phyloP scores from a whole-genome alignment of 30 jellyfish, hydroid and myxozoan genomes.

The Morbakka virulenta region DNA sequence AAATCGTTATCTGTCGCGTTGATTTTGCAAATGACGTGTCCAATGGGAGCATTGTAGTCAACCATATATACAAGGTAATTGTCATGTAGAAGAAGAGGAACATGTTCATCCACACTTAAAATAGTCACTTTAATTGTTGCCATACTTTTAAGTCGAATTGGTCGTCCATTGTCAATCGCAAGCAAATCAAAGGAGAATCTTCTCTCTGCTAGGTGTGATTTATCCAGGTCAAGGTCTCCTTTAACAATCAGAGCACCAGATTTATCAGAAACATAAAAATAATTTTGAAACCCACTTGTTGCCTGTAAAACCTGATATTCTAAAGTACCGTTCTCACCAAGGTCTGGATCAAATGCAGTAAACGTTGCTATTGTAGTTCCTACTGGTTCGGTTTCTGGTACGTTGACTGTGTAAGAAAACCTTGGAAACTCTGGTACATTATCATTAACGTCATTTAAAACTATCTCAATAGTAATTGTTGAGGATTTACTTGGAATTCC shows the following conservation, averaged over 20 bases:
- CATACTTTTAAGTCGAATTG: conserved; percentile 36
- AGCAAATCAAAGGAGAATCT: conserved; percentile 19
- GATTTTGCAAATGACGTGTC: conserved; percentile 27
- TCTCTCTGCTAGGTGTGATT: conserved; percentile 37
- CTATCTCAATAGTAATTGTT: conserved; percentile 24
- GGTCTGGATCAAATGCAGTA: conserved; percentile 71
- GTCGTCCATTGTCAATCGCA: conserved; percentile 76
- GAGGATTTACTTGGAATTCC: conserved; percentile 14
- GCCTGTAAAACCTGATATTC: conserved; percentile 6
- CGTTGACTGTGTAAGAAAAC: conserved; percentile 12
- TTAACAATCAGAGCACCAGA: conserved; percentile 47
- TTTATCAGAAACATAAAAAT: conserved; percentile 26
- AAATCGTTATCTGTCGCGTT: conserved; percentile 92
- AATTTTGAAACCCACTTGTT: conserved; percentile 13
- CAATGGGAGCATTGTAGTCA: conserved; percentile 15
- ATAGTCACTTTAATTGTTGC: conserved; percentile 50
- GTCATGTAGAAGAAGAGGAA: conserved; percentile 68
- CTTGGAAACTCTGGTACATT: conserved; percentile 54
- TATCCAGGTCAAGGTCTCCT: conserved; percentile 40
- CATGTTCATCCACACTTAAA: conserved; percentile 40
- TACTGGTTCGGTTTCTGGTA: conserved; percentile 62
- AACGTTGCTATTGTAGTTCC: conserved; percentile 39
- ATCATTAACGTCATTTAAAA: conserved; percentile 70
- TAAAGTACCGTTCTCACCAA: conserved; percentile 57
- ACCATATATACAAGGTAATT: conserved; percentile 22